A percentile compares a stretch with the other conserved stretches of the same genome.
Conservation (phyloP, 2,113 vertebrate genomes). For the Notarius quadriscutis region DNA sequence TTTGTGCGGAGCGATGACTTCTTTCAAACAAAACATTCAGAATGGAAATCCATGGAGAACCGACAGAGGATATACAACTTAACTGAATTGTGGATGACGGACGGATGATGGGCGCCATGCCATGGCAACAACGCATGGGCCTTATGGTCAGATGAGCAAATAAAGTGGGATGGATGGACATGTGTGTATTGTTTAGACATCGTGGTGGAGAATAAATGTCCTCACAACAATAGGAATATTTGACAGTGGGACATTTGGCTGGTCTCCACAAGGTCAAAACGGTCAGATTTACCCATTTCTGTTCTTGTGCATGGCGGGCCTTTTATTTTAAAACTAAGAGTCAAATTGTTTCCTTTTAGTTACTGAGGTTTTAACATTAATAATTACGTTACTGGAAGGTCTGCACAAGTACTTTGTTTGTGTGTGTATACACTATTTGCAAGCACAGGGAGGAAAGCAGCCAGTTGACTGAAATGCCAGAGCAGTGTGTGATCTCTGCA, state of each 20-base stretch:
- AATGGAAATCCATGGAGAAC: too few species aligned
- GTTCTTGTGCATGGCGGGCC: not conserved
- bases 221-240: not conserved
- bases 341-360: not conserved
- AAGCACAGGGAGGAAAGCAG: not conserved
- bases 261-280: not conserved
- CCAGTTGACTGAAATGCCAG: conserved; percentile 20
- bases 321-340: not conserved
- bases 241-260: not conserved
- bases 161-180: not conserved
- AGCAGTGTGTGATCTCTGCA: conserved; percentile 2
- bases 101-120: too few species aligned
- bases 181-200: not conserved
- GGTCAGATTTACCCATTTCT: not conserved
- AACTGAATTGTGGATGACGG: too few species aligned
- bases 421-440: not conserved
- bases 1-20: too few species aligned
- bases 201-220: not conserved
- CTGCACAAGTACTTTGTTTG: not conserved
- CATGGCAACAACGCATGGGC: too few species aligned
- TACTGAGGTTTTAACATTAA: not conserved
- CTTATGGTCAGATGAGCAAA: not conserved
- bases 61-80: too few species aligned
- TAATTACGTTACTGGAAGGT: not conserved
- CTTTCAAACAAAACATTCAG: too few species aligned